These are phyloP conservation scores for Delichon dasypus DNA, from an alignment of 2,797 vertebrate species.

Conservation along the genomic window DNA sequence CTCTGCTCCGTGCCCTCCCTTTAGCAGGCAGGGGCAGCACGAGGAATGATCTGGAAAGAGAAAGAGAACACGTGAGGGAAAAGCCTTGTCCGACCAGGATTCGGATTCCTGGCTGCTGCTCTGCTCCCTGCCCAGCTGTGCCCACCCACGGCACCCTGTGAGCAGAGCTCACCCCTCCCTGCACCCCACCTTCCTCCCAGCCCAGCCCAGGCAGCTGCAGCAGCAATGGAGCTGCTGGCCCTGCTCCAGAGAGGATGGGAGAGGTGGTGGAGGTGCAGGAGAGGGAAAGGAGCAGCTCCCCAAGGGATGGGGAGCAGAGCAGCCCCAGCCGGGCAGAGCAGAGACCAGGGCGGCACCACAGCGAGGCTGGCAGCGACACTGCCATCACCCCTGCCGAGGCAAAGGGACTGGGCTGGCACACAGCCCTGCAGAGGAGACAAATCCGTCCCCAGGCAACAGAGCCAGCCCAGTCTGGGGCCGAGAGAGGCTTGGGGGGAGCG, in stretches of 20 bases:
- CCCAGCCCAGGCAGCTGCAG: not conserved
- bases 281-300: not conserved
- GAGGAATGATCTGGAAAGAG: accelerated
- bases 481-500: not conserved
- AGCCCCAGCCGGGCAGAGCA: not conserved
- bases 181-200: not conserved
- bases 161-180: not conserved
- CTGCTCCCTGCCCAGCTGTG: not conserved
- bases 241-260: not conserved
- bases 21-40: not conserved
- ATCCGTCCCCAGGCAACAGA: not conserved
- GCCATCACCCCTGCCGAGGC: not conserved
- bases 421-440: not conserved
- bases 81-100: accelerated
- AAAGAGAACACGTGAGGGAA: accelerated
- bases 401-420: not conserved
- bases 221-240: not conserved
- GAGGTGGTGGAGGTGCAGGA: not conserved
- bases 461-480: not conserved
- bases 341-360: not conserved
- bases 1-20: not conserved
- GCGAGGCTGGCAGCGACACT: not conserved
- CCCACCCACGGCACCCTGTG: not conserved
- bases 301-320: not conserved
- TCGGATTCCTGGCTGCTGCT: not conserved